These are phyloP conservation scores for Botrylloides violaceus DNA, from an alignment of 23 tunicate genomes.

Conservation along the genomic window DNA sequence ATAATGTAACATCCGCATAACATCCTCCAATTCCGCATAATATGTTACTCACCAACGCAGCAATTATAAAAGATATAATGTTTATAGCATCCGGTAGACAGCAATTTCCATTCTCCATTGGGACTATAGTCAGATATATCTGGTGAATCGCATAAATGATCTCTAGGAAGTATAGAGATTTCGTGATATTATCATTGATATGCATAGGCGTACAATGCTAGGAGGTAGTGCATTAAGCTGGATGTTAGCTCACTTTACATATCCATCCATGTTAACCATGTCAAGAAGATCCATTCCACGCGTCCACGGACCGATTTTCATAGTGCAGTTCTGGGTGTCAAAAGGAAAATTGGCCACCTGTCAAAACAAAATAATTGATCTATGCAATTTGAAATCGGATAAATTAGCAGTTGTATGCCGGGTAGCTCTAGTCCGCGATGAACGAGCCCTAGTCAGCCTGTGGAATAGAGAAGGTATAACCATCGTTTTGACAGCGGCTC, in stretches of 20 bases:
- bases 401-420: background rate
- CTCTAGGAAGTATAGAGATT: too few relatives aligned
- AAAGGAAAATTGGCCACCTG: conserved; percentile 94
- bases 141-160: conserved; percentile 59
- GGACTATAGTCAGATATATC: conserved; percentile 35
- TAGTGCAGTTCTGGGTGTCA: conserved; percentile 97
- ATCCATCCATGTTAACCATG: conserved; percentile 68
- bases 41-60: conserved; percentile 59
- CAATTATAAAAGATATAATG: conserved; percentile 76
- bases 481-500: too few relatives aligned
- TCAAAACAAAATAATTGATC: background rate
- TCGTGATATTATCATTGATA: background rate
- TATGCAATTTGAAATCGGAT: too few relatives aligned
- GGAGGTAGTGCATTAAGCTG: too few relatives aligned
- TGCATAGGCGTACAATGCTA: too few relatives aligned
- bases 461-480: too few relatives aligned
- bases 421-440: too few relatives aligned
- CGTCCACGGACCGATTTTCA: conserved; percentile 98
- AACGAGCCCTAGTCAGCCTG: too few relatives aligned
- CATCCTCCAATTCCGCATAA: too few relatives aligned
- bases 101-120: conserved; percentile 86
- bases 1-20: too few relatives aligned
- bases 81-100: conserved; percentile 66
- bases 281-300: conserved; percentile 51
- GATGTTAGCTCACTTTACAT: conserved; percentile 32